These are phyloP conservation scores for Drosophila azteca DNA, from an alignment of 1,140 invertebrate genomes.

Conservation along the genomic window DNA sequence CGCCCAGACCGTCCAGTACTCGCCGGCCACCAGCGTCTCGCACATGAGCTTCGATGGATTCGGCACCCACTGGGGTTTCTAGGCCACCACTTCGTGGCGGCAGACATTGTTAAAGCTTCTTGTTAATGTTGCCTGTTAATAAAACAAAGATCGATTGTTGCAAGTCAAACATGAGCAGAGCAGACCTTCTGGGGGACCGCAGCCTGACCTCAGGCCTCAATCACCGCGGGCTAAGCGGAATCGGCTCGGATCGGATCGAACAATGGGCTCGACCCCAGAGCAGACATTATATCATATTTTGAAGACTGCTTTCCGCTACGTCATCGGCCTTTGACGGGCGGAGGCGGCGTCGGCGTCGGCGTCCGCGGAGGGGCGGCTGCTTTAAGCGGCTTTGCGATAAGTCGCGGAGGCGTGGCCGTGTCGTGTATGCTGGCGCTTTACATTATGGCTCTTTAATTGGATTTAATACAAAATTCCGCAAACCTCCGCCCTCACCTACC, in stretches of 20 bases:
- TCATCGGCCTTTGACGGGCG: slow-evolving; percentile 63
- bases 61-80: slow-evolving; percentile 85
- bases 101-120: slow-evolving; percentile 42
- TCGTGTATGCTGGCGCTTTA: slow-evolving; percentile 40
- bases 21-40: slow-evolving; percentile 85
- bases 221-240: slow-evolving; percentile 34
- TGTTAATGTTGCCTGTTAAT: slow-evolving; percentile 57
- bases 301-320: slow-evolving; percentile 52
- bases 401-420: slow-evolving; percentile 51
- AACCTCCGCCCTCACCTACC: slow-evolving; percentile 32
- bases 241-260: slow-evolving; percentile 27
- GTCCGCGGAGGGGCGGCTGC: slow-evolving; percentile 1
- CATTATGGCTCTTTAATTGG: slow-evolving; percentile 73
- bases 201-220: slow-evolving; percentile 17
- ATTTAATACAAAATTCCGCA: slow-evolving; percentile 65
- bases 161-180: slow-evolving; percentile 49
- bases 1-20: slow-evolving; percentile 83
- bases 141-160: slow-evolving; percentile 58
- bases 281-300: slow-evolving; percentile 37
- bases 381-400: slow-evolving; percentile 54
- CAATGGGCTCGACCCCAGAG: slow-evolving; percentile 26
- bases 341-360: too few species aligned
- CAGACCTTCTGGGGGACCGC: slow-evolving; percentile 35
- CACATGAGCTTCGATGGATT: slow-evolving; percentile 85
- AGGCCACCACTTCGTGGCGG: slow-evolving; percentile 43